Conservation (phyloP, 2,113 vertebrate genomes). For the Micronycteris hirsuta region DNA sequence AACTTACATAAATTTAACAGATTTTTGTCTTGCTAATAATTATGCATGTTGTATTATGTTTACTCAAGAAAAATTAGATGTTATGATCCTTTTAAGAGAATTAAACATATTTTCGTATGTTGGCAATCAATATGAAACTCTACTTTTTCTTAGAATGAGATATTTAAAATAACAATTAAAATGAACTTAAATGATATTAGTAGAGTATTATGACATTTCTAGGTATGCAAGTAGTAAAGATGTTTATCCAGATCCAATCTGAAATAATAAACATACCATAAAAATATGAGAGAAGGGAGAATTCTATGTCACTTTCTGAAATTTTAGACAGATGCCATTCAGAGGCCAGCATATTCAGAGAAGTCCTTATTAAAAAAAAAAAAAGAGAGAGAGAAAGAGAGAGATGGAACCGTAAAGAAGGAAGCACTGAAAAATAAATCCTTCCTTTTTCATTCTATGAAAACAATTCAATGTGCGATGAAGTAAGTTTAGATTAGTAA, state of each 20-base stretch:
- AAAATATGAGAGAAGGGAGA: not conserved
- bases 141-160: not conserved
- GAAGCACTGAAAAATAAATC: not conserved
- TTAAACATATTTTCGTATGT: not conserved
- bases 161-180: not conserved
- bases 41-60: fast-evolving
- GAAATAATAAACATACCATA: not conserved
- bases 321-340: not conserved
- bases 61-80: not conserved
- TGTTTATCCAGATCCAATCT: not conserved
- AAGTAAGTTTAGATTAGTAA: not conserved
- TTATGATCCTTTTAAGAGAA: not conserved
- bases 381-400: not conserved
- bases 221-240: not conserved
- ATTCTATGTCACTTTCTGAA: not conserved
- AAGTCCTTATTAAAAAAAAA: not conserved
- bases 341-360: not conserved
- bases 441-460: not conserved
- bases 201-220: not conserved
- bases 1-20: not conserved
- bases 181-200: not conserved
- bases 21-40: not conserved
- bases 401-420: not conserved
- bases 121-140: not conserved
- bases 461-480: not conserved